Evolutionary conservation across 37 sponge, comb jelly and placozoan species (phyloP).

Genomic region (Diacarnus erythraeanus): DNA sequence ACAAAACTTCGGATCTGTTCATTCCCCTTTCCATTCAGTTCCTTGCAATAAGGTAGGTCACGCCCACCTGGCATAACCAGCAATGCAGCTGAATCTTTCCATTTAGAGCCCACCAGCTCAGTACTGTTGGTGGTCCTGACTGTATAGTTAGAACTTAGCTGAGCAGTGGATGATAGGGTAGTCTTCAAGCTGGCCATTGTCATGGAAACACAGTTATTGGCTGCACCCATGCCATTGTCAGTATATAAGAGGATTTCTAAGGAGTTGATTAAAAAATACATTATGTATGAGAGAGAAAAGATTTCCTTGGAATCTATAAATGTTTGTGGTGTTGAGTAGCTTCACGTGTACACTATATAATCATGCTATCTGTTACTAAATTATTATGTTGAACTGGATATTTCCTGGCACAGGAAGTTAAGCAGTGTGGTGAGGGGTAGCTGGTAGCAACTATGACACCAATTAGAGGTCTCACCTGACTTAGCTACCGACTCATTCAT

Average conservation of each 20-base stretch:
- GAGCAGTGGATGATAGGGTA: not conserved
- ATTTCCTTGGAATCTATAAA: too few relatives aligned
- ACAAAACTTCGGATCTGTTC: slow-evolving; percentile 67
- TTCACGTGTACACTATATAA: too few relatives aligned
- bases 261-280: too few relatives aligned
- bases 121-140: slow-evolving; percentile 47
- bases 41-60: slow-evolving; percentile 73
- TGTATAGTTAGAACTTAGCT: not conserved
- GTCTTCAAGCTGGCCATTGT: slow-evolving; percentile 33
- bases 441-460: too few relatives aligned
- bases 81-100: slow-evolving; percentile 16
- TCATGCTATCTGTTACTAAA: too few relatives aligned
- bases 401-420: too few relatives aligned
- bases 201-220: slow-evolving; percentile 46
- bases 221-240: slow-evolving; percentile 66
- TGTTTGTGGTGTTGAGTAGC: too few relatives aligned
- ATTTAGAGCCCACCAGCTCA: slow-evolving; percentile 33
- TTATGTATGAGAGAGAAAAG: too few relatives aligned
- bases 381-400: too few relatives aligned
- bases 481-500: too few relatives aligned
- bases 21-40: slow-evolving; percentile 77
- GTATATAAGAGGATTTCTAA: slow-evolving; percentile 63
- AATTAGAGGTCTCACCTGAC: too few relatives aligned
- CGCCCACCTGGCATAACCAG: slow-evolving; percentile 87
- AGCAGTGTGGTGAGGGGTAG: too few relatives aligned